phyloP scores from a whole-genome alignment of 2,113 vertebrate species.

The Paradisaea rubra region DNA sequence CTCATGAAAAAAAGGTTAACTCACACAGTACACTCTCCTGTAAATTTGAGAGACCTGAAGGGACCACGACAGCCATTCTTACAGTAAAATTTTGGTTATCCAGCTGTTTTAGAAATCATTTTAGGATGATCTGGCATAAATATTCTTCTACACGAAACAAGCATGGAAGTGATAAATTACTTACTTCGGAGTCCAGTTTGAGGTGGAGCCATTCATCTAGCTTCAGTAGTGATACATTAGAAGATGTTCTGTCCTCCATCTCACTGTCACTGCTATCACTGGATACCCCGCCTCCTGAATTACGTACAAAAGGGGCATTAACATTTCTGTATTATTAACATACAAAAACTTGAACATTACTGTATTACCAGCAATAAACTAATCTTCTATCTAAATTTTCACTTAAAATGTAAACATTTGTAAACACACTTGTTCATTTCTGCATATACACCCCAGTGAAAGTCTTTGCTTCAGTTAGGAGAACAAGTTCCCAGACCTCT shows the following conservation, averaged over 20 bases:
- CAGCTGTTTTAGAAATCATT: not conserved
- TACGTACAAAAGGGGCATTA: not conserved
- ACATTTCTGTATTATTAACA: not conserved
- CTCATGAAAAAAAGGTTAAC: not conserved
- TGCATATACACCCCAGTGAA: not conserved
- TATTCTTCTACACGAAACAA: not conserved
- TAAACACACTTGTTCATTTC: not conserved
- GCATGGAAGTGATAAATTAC: not conserved
- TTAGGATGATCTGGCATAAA: not conserved
- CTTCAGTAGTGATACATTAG: conserved; percentile 74
- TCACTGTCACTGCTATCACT: conserved; percentile 88
- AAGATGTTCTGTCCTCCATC: conserved; percentile 71
- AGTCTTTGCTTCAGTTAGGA: not conserved
- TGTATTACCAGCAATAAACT: not conserved
- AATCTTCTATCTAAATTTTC: not conserved
- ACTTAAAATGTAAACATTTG: not conserved
- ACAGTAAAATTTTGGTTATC: not conserved
- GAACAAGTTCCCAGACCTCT: not conserved
- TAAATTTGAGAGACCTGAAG: not conserved
- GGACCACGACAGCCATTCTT: not conserved
- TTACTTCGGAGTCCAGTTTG: conserved; percentile 82
- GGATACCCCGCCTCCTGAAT: conserved; percentile 50
- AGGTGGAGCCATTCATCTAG: conserved; percentile 91
- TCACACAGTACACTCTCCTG: not conserved
- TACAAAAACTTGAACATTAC: not conserved